These are phyloP conservation scores for Ammospiza maritima DNA, from an alignment of 2,797 vertebrate species.

Conservation along the genomic window DNA sequence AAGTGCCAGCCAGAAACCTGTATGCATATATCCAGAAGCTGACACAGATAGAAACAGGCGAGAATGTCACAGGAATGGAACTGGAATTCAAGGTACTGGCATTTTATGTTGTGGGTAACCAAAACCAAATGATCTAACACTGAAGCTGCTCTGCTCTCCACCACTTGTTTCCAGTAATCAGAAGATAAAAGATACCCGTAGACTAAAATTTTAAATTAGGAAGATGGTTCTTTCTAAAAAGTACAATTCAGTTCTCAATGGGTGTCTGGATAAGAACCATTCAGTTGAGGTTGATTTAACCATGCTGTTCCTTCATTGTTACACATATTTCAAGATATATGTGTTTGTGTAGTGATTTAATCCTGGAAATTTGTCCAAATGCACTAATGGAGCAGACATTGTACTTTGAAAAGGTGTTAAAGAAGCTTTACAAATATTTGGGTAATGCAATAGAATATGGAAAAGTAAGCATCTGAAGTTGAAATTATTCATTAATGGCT, in stretches of 20 bases:
- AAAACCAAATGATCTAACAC: not conserved
- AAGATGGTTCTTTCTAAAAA: no score
- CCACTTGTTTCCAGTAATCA: not conserved
- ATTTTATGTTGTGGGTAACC: not conserved
- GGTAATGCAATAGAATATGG: not conserved
- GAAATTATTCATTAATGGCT: not conserved
- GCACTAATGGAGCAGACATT: not conserved
- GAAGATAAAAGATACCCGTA: not conserved
- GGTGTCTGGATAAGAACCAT: not conserved
- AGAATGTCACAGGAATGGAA: conserved; percentile 99
- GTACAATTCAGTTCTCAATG: no score
- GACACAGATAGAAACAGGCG: conserved; percentile 95
- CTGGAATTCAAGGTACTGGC: conserved; percentile 96
- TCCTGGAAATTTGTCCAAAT: not conserved
- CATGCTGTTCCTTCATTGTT: not conserved
- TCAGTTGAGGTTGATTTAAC: not conserved
- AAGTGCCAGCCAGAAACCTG: conserved; percentile 98
- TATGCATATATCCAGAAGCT: conserved; percentile 99
- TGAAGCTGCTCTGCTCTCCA: not conserved
- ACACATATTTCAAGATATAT: not conserved
- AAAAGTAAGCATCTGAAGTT: not conserved
- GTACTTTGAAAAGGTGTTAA: not conserved
- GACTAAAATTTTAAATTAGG: not conserved
- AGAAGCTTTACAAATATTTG: not conserved
- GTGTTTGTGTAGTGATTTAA: not conserved